A percentile compares a stretch with the other conserved stretches of the same genome.
phyloP scores from a whole-genome alignment of 2,113 vertebrate genomes.

The Rutilus rutilus region DNA sequence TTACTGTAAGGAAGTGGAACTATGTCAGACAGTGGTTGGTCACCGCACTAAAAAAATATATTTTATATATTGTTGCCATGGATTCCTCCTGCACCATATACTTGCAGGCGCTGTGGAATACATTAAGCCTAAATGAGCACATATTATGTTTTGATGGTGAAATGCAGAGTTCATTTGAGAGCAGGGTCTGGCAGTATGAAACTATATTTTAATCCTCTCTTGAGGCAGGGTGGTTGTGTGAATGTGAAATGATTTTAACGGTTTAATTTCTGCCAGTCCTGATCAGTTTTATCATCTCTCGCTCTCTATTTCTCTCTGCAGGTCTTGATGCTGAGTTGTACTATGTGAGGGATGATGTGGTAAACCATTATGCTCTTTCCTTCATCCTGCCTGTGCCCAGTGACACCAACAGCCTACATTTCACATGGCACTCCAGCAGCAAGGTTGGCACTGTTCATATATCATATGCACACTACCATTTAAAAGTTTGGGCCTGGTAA shows the following conservation, averaged over 20 bases:
- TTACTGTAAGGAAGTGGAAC: neutral
- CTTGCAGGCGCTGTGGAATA: conserved; percentile 45
- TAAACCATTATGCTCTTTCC: conserved; percentile 92
- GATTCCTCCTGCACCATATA: conserved; percentile 23
- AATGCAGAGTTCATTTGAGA: conserved; percentile 42
- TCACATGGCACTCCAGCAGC: conserved; percentile 92
- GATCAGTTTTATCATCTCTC: neutral
- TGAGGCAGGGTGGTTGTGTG: neutral
- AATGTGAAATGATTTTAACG: neutral
- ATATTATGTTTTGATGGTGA: conserved; percentile 18
- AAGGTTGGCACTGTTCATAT: conserved; percentile 73
- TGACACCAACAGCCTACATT: conserved; percentile 94
- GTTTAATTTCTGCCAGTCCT: neutral
- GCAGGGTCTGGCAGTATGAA: conserved; percentile 1
- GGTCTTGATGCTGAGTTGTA: conserved; percentile 96
- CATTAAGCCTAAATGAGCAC: conserved; percentile 51
- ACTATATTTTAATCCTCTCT: conserved; percentile 39
- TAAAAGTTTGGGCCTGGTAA: neutral
- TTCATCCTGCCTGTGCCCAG: conserved; percentile 93
- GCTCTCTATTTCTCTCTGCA: conserved; percentile 62
- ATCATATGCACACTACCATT: neutral
- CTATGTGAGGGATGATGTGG: conserved; percentile 92
- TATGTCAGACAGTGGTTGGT: neutral
- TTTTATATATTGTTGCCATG: conserved; percentile 40
- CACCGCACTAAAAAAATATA: conserved; percentile 24